phyloP scores from a whole-genome alignment of 2,113 vertebrate genomes.

The Phycodurus eques region DNA sequence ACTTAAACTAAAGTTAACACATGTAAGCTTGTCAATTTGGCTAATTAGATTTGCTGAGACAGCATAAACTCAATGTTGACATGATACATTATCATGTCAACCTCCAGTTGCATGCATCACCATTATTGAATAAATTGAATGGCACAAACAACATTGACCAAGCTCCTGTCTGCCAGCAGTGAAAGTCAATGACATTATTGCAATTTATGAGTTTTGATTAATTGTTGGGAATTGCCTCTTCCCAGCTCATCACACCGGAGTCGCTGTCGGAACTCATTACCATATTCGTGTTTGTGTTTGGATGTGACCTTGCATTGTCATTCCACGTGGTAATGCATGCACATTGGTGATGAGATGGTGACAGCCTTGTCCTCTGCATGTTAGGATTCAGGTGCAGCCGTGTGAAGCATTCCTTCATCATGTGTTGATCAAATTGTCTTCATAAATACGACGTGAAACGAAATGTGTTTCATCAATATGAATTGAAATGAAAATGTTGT shows the following conservation, averaged over 20 bases:
- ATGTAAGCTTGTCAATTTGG: conserved; percentile 34
- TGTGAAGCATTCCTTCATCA: neutral
- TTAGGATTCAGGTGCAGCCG: conserved; percentile 21
- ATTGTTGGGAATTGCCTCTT: conserved; percentile 49
- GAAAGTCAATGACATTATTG: conserved; percentile 55
- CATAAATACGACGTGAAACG: neutral
- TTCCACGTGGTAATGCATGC: conserved; percentile 63
- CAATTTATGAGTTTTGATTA: conserved; percentile 63
- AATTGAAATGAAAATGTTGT: neutral
- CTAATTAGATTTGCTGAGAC: conserved; percentile 52
- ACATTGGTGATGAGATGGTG: conserved; percentile 58
- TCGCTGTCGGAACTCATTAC: conserved; percentile 57
- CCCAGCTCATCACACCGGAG: conserved; percentile 13
- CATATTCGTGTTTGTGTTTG: conserved; percentile 66
- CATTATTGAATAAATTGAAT: conserved; percentile 52
- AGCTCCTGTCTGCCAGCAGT: conserved; percentile 44
- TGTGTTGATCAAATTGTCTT: neutral
- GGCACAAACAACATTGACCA: conserved; percentile 44
- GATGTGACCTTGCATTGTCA: conserved; percentile 66
- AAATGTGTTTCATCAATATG: conserved; percentile 11
- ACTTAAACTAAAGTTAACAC: conserved; percentile 12
- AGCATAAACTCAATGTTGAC: conserved; percentile 45
- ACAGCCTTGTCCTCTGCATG: conserved; percentile 56
- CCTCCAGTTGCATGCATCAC: conserved; percentile 24
- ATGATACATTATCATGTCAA: conserved; percentile 32